Base-by-base conservation (phyloP, 2,797 vertebrate genomes). In the Melanitta fusca region DNA sequence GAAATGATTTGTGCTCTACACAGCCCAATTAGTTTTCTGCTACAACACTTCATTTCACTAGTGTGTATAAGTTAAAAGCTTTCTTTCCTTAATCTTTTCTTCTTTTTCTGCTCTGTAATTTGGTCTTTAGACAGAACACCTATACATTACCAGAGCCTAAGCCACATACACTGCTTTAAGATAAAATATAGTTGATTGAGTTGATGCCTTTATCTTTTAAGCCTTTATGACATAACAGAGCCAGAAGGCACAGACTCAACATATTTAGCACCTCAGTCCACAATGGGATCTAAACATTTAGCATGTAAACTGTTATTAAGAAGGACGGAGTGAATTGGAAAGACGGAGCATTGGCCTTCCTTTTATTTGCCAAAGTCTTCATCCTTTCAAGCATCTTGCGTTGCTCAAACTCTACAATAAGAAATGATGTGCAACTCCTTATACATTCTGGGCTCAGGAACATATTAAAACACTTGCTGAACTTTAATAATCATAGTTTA, bases 201-300 rank as follows among this genome's bases (percentile, higher is more conserved):
- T 64, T 45, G 43, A 75, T 34, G 51, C 30, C 49, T 69, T 86
- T 43, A 87, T 49, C 89, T 87, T 80, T 77, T 77, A 85, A 89
- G 51, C 47, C 27, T 61, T 85, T 32, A 43, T 5, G n/a, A 72
- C 62, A 8, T 19, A 87, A 77, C 51, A 70, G 25, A 91, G 64
- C 41, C 79, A 92, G 20, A 3, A 1, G 87, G 81, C 45, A 91
- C 89, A 91, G 56, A 70, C 60, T 85, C 80, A 66, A 45, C 8
- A 6, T n/a, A 69, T 45, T 64, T 93, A 70, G 68, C 89, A 79
- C 58, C 25, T 43, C 70, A 92, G 60, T 74, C 41, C 54, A 81
- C 79, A 89, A 64, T 11, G 34, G 56, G 68, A 92, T 89, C 71
- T 85, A 85, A 91, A 73, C 45, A 85, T 82, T 95, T 88, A 92